phyloP scores from a whole-genome alignment of 2,888 invertebrate genomes.

The Ariolimax columbianus region DNA sequence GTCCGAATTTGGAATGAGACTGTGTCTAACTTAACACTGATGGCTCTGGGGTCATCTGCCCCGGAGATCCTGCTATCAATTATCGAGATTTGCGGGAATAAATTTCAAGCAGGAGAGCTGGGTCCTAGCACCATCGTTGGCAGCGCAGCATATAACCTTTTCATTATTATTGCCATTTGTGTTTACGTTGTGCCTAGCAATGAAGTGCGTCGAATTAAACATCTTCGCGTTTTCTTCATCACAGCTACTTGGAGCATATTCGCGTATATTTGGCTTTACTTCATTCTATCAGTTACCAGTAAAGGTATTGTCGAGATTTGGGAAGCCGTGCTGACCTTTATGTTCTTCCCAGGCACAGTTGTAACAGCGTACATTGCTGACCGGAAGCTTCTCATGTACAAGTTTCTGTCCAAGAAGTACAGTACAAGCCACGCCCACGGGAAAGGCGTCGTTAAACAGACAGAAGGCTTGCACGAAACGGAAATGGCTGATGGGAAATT shows the following conservation, averaged over 20 bases:
- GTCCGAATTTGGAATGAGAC: constrained; percentile 99
- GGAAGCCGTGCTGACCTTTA: constrained; percentile 96
- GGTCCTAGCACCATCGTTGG: constrained; percentile 99
- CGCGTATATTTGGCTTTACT: constrained; percentile 98
- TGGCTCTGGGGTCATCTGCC: constrained; percentile 99
- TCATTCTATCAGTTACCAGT: constrained; percentile 92
- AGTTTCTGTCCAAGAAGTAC: constrained; percentile 87
- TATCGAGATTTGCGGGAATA: constrained; percentile 93
- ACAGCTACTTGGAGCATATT: constrained; percentile 98
- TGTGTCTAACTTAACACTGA: constrained; percentile 97
- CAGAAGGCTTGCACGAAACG: constrained; percentile 66
- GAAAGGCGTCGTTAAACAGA: constrained; percentile 87
- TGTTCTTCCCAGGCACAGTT: constrained; percentile 97
- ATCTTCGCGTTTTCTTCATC: constrained; percentile 96
- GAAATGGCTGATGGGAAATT: constrained; percentile 70
- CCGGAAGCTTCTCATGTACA: constrained; percentile 81
- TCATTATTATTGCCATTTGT: constrained; percentile 98
- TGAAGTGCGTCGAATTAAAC: constrained; percentile 95
- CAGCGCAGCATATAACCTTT: constrained; percentile 98
- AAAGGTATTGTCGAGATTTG: constrained; percentile 95
- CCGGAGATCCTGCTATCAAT: constrained; percentile 98
- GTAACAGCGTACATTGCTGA: constrained; percentile 97
- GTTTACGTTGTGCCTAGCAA: constrained; percentile 92
- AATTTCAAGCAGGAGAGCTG: constrained; percentile 95
- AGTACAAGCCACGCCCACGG: constrained; percentile 83